Evolutionary conservation across 2,888 invertebrate genomes (phyloP), one percentile per base, ranked within the genome.

Genomic region (Tridacna gigas): DNA sequence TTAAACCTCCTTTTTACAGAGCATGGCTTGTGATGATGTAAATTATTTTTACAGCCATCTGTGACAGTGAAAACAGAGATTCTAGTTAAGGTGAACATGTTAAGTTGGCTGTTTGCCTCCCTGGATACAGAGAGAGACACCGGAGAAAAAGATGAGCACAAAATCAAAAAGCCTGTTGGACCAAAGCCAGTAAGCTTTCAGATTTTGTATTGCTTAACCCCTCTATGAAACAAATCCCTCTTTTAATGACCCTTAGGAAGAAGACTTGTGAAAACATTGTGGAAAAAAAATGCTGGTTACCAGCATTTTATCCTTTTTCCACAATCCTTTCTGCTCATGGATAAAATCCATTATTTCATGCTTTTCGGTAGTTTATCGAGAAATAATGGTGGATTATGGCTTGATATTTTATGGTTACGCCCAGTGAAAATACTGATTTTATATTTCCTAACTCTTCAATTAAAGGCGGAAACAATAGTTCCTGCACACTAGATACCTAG

Each of bases 61-160:
- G 94, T 95, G 1, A 94, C 96, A 15, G 95, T 95, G 48, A 96
- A 95, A 88, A 94, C 95, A 37, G 95, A 96, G 48, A 89, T 97
- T 66, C 95, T 96, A 67, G 96, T 96, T 86, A 96, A 96, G 77
- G 94, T 97, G 67, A 97, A 96, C 92, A 96, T 97, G 96, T 95
- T 97, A 61, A 96, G 96, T 0, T 96, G 96, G 94, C 95, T 97
- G 89, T 96, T 97, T 94, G 95, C 96, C 79, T 96, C 96, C 77
- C 94, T 97, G 2, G 96, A 96, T 86, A 95, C 96, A 20, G 93
- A 94, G 61, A 77, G 89, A 67, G 89, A 90, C 47, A 65, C 61
- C 45, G 90, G 90, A n/a, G 88, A 84, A 12, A 82, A 83, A 25
- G 83, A 84, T 28, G 84, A 80, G n/a, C 63, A 66, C 20, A 83